These are phyloP conservation scores for Theretra japonica DNA, from an alignment of 2,888 invertebrate genomes.

Conservation along the genomic window DNA sequence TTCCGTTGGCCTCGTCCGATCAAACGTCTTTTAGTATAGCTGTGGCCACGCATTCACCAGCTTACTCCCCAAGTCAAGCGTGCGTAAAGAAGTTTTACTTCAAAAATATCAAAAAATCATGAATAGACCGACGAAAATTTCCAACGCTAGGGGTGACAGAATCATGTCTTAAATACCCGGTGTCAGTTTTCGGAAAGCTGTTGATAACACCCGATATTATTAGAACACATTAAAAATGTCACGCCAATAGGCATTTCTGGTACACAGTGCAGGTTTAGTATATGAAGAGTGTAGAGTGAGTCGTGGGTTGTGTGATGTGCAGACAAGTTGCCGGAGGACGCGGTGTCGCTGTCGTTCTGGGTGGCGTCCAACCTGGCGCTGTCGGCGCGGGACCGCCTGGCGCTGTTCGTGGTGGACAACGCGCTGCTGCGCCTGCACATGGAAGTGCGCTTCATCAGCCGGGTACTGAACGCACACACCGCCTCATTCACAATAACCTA, in stretches of 20 bases:
- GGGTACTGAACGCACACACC: slow-evolving; percentile 45
- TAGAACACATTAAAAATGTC: too few relatives aligned
- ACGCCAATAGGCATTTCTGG: background rate
- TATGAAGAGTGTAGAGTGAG: slow-evolving; percentile 1
- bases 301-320: slow-evolving; percentile 29
- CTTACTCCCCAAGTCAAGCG: too few relatives aligned
- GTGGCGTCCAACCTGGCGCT: slow-evolving; percentile 76
- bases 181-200: too few relatives aligned
- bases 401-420: slow-evolving; percentile 69
- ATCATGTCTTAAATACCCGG: too few relatives aligned
- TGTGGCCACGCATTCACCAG: too few relatives aligned
- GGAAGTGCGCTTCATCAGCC: slow-evolving; percentile 61
- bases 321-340: slow-evolving; percentile 66
- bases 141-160: too few relatives aligned
- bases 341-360: slow-evolving; percentile 79
- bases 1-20: too few relatives aligned
- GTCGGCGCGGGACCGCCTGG: slow-evolving; percentile 65
- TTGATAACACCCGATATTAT: too few relatives aligned
- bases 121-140: too few relatives aligned
- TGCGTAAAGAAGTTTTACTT: too few relatives aligned
- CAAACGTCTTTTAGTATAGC: too few relatives aligned
- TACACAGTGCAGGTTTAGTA: background rate
- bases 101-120: too few relatives aligned
- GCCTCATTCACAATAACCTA: background rate
- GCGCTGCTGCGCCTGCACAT: slow-evolving; percentile 73